Evolutionary conservation across 2,888 invertebrate genomes (phyloP), one percentile per base, ranked within the genome.

Genomic region (Trachelus stipa): DNA sequence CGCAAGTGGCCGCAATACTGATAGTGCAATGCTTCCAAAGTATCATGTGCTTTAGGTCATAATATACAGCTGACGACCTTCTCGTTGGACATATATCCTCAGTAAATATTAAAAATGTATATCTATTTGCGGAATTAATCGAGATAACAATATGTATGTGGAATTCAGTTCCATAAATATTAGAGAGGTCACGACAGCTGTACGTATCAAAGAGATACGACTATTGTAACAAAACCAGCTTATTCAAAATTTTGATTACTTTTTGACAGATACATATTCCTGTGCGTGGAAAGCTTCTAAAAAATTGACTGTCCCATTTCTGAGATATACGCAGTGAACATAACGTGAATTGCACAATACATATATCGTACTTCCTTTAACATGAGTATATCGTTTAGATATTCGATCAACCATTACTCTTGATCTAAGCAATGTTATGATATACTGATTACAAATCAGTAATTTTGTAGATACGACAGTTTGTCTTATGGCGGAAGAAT

Each of bases 21-120:
- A 88, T 84, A 85, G 88, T 88, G 88, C 84, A 76, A 82, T 23
- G 56, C 23, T 56, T 56, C 56, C 56, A 23, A 9, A 56, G 56
- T 56, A 56, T 56, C 23, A 56, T 40, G 56, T 56, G 23, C 56
- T 56, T 40, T 56, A 2, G 23, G 23, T 23, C 56, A 56, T 23
- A 56, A 56, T 56, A 9, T 56, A 1, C 9, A 23, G 56, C 56
- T 23, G 56, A 40, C 6, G 6, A 15, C 56, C 23, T 56, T 56
- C 23, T 56, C 9, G 23, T 56, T 56, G 23, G 23, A 56, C 9
- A 23, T 1, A 23, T 9, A 56, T 56, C 9, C 9, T 23, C 6
- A 56, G 15, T 23, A 23, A 56, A 56, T 56, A 56, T 9, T 56
- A 56, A 6, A 15, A 40, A 40, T 40, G 23, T 40, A 40, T 40